Base-by-base conservation (phyloP, 2,797 vertebrate genomes). In the Bradypodion ventrale region DNA sequence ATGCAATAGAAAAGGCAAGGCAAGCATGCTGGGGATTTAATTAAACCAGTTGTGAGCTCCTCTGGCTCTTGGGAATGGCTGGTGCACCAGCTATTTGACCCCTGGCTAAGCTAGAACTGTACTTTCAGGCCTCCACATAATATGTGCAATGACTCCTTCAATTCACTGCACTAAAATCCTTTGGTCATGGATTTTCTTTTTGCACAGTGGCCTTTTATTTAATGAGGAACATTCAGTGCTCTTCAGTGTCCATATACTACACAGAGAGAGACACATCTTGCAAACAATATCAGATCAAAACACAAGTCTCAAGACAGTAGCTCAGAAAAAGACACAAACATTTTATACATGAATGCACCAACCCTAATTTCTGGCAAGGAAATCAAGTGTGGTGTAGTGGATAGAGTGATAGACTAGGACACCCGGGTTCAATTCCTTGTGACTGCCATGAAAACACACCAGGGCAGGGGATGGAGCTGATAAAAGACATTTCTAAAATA, bases 111-210 rank as follows among this genome's bases (percentile, higher is more conserved):
- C 80, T 74, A 62, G 69, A 82, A 29, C 80, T 63, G 37, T 46
- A 60, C 73, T 82, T 82, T 35, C 69, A 63, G 69, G 70, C 79
- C 60, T 60, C 68, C 79, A 60, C n/a, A 35, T 81, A 81, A 81
- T 81, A 66, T 12, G 68, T 81, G 68, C 69, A 46, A 49, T 82
- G 69, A 63, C n/a, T 82, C 70, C 49, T 82, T 82, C 69, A 82
- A 74, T 56, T 82, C 63, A 59, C 80, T 74, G 63, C n/a, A 25
- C 56, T 74, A 72, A 82, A 74, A 73, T 82, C 80, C 73, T 82
- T 46, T 35, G 68, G 46, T 74, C 70, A 82, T 63, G 56, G 80
- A 49, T 74, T 40, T 35, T 35, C 42, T 82, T 82, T 82, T 42
- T 62, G 40, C 21, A 46, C 80, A 82, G 1, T 74, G 70, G 29